phyloP scores from a whole-genome alignment of 2,113 vertebrate species.

The Amazona vittata region DNA sequence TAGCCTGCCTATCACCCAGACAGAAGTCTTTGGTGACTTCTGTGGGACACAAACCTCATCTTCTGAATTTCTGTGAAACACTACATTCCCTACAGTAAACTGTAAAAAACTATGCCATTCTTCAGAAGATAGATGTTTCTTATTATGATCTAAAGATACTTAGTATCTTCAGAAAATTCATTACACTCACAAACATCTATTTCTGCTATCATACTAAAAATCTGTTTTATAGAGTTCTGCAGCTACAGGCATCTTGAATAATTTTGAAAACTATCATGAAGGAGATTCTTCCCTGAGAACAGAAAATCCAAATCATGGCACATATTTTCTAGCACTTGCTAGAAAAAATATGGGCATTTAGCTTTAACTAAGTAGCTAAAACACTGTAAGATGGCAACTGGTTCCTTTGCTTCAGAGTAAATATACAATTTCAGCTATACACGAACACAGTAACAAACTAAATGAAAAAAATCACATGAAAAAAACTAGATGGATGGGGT shows the following conservation, averaged over 20 bases:
- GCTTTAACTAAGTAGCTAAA: not conserved
- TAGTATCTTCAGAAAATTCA: not conserved
- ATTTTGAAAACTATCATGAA: not conserved
- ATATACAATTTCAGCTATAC: not conserved
- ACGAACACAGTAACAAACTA: not conserved
- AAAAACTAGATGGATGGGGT: not conserved
- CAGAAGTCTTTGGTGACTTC: not conserved
- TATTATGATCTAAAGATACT: not conserved
- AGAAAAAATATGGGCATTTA: not conserved
- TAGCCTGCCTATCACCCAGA: not conserved
- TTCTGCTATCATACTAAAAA: not conserved
- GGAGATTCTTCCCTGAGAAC: not conserved
- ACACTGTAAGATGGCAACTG: not conserved
- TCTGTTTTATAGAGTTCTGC: not conserved
- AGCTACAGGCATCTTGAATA: not conserved
- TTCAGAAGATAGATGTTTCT: not conserved
- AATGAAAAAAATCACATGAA: not conserved
- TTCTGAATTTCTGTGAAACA: not conserved
- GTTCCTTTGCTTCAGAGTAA: constrained; percentile 13
- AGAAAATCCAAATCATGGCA: not conserved
- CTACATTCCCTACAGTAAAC: not conserved
- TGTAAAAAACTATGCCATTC: not conserved
- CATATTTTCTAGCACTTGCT: not conserved
- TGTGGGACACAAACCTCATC: not conserved
- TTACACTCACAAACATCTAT: not conserved